Evolutionary conservation across 2,797 vertebrate genomes (phyloP).

Genomic region (Acestrorhynchus altus): DNA sequence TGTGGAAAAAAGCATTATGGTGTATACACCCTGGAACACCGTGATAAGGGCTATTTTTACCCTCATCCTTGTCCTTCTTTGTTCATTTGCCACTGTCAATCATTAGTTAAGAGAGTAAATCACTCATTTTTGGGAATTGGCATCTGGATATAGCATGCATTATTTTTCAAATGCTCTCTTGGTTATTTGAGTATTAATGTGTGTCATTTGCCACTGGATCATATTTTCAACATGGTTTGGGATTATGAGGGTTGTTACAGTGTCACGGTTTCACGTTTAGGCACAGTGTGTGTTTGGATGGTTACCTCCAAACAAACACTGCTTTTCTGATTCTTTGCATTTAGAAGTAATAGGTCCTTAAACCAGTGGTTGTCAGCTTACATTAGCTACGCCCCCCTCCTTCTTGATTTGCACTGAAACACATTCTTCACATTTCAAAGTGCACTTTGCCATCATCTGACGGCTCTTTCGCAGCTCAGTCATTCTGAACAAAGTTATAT

Average conservation of each 20-base stretch:
- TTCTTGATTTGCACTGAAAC: no score
- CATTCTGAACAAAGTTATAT: no score
- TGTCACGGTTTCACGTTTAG: not conserved
- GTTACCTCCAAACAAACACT: no score
- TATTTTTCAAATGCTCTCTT: not conserved
- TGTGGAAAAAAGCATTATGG: not conserved
- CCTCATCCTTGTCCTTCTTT: not conserved
- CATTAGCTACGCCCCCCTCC: no score
- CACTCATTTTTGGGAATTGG: not conserved
- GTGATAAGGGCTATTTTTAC: slow-evolving; percentile 44
- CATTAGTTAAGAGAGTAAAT: not conserved
- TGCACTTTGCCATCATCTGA: no score
- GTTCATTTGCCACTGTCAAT: not conserved
- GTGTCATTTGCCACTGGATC: not conserved
- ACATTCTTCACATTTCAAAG: no score
- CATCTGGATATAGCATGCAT: slow-evolving; percentile 17
- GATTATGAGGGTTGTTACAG: not conserved
- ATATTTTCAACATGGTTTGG: not conserved
- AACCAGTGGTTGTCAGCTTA: no score
- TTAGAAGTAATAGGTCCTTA: no score
- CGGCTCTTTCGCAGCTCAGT: no score
- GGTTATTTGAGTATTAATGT: not conserved
- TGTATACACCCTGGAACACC: not conserved
- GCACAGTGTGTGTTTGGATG: no score
- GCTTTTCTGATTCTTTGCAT: no score